phyloP scores from a whole-genome alignment of 2,113 vertebrate genomes.

The Campylorhamphus procurvoides region DNA sequence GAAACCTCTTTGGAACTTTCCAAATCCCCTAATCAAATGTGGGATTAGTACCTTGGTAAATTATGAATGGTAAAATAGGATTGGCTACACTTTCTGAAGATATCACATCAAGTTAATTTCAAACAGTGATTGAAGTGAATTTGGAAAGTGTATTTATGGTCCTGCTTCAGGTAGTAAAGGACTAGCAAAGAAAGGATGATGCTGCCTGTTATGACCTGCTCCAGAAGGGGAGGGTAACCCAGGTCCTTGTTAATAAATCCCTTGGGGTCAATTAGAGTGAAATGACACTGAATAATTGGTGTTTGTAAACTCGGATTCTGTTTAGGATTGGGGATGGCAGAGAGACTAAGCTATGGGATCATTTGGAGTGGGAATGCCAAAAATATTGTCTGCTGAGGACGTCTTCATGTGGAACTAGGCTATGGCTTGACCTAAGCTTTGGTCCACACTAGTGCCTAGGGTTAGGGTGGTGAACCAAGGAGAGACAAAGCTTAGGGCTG shows the following conservation, averaged over 20 bases:
- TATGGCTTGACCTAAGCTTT: not conserved
- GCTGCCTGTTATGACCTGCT: not conserved
- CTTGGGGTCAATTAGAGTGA: too few relatives aligned
- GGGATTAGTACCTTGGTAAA: not conserved
- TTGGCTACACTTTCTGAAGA: not conserved
- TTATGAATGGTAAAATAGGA: not conserved
- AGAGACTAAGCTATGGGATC: not conserved
- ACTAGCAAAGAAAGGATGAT: not conserved
- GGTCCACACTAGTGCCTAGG: not conserved
- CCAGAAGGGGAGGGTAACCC: too few relatives aligned
- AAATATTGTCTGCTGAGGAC: not conserved
- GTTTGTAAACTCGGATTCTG: not conserved
- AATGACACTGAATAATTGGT: too few relatives aligned
- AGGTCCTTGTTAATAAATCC: too few relatives aligned
- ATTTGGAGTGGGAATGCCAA: not conserved
- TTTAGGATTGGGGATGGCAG: not conserved
- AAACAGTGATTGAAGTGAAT: not conserved
- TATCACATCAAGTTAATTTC: not conserved
- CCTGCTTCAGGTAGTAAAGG: not conserved
- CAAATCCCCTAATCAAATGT: not conserved
- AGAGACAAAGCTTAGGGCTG: not conserved
- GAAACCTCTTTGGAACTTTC: not conserved
- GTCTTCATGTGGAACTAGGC: not conserved
- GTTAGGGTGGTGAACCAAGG: not conserved
- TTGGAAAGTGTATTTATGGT: not conserved